These are phyloP conservation scores for Epinotia bilunana DNA, from an alignment of 2,888 invertebrate genomes.

Conservation along the genomic window DNA sequence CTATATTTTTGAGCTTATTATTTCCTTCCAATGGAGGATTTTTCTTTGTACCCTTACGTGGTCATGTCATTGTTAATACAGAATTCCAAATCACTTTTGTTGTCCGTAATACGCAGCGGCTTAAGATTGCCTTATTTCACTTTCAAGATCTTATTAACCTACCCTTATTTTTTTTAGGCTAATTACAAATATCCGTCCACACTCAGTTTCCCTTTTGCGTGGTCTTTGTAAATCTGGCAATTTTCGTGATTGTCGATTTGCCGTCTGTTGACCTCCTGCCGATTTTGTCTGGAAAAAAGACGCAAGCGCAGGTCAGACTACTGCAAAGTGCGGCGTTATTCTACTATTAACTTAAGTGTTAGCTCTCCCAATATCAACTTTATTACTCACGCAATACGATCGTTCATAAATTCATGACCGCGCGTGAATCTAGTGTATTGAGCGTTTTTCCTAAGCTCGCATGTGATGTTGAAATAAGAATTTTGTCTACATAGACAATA, in stretches of 20 bases:
- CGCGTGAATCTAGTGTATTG: background rate
- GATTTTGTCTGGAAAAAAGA: background rate
- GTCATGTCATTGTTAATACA: background rate
- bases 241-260: constrained; percentile 27
- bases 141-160: constrained; percentile 14
- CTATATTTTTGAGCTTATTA: too few relatives aligned
- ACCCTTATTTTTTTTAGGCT: constrained; percentile 20
- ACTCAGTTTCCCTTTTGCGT: constrained; percentile 25
- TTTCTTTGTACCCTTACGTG: background rate
- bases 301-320: background rate
- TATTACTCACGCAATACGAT: background rate
- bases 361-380: constrained; percentile 13
- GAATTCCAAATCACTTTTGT: background rate
- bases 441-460: background rate
- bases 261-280: constrained; percentile 28
- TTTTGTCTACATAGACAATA: background rate
- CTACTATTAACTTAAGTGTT: background rate
- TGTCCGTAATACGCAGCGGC: background rate
- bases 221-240: constrained; percentile 26
- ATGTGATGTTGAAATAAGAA: background rate
- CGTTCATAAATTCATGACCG: background rate
- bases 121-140: constrained; percentile 13
- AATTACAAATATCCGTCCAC: constrained; percentile 28
- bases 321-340: background rate
- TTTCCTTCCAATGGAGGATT: background rate